Conservation (phyloP, 64 coral and sea anemone genomes). For the Dendrophyllia cribrosa region DNA sequence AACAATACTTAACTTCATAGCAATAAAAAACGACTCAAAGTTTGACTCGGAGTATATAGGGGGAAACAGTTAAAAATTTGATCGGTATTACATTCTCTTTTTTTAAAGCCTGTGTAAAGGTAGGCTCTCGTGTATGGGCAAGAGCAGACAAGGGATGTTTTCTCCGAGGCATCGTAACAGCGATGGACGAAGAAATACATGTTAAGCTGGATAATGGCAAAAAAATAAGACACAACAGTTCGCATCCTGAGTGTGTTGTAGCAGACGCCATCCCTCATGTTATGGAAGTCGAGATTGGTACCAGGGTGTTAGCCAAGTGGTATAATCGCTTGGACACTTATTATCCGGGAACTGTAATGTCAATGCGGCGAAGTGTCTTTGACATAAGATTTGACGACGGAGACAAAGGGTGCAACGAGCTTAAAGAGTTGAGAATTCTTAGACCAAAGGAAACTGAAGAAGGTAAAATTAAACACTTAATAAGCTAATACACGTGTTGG, state of each 20-base stretch:
- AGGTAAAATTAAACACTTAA: background rate
- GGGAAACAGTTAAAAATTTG: background rate
- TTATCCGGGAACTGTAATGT: constrained; percentile 81
- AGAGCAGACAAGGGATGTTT: constrained; percentile 85
- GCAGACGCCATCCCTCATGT: constrained; percentile 79
- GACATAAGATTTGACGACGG: constrained; percentile 86
- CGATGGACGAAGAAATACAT: constrained; percentile 87
- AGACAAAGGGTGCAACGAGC: constrained; percentile 87
- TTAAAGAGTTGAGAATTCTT: constrained; percentile 87
- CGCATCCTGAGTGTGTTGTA: constrained; percentile 58
- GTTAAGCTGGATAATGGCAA: constrained; percentile 91
- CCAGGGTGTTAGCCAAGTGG: constrained; percentile 84
- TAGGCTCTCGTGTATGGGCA: constrained; percentile 90
- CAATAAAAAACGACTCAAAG: too few species aligned
- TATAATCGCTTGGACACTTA: constrained; percentile 85
- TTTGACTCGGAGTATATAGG: too few species aligned
- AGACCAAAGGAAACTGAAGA: constrained; percentile 73
- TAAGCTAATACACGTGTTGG: too few species aligned
- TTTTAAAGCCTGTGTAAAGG: constrained; percentile 73
- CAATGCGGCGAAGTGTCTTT: constrained; percentile 72
- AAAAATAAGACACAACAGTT: constrained; percentile 72
- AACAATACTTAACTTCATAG: too few species aligned
- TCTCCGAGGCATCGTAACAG: constrained; percentile 72
- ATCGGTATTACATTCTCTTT: background rate
- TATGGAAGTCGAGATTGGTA: constrained; percentile 81